phyloP scores from a whole-genome alignment of 2,888 invertebrate genomes.

The Diplazon laetatorius region DNA sequence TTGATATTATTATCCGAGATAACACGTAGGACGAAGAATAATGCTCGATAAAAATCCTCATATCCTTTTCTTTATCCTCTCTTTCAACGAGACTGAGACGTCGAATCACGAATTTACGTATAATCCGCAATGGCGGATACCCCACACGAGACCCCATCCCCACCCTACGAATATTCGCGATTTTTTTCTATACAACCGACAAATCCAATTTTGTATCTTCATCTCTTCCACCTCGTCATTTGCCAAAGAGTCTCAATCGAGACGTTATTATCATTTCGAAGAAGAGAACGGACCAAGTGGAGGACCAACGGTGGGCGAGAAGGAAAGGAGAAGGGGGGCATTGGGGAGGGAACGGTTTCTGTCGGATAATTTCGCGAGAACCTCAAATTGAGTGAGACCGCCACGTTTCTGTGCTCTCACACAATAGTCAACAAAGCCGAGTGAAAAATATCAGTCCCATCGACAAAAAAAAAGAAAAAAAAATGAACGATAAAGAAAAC shows the following conservation, averaged over 20 bases:
- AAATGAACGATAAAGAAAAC: conserved; percentile 26
- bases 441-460: conserved; percentile 26
- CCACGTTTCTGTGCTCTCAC: conserved; percentile 29
- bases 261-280: conserved; percentile 36
- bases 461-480: conserved; percentile 26
- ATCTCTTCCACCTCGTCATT: neutral
- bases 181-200: conserved; percentile 7
- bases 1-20: too few species aligned
- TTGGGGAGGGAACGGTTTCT: neutral
- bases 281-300: too few species aligned
- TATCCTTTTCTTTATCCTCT: too few species aligned
- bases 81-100: too few species aligned
- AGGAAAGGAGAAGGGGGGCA: too few species aligned
- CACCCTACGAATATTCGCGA: neutral
- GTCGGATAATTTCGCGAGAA: conserved; percentile 8
- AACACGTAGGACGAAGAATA: too few species aligned
- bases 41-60: too few species aligned
- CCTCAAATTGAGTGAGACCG: conserved; percentile 47
- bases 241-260: neutral
- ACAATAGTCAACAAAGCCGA: conserved; percentile 18
- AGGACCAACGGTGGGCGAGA: neutral
- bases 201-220: conserved; percentile 17
- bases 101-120: neutral
- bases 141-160: neutral
- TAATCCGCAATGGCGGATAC: neutral